Evolutionary conservation across 2,888 invertebrate species (phyloP).

Genomic region (Rotaria magnacalcarata): DNA sequence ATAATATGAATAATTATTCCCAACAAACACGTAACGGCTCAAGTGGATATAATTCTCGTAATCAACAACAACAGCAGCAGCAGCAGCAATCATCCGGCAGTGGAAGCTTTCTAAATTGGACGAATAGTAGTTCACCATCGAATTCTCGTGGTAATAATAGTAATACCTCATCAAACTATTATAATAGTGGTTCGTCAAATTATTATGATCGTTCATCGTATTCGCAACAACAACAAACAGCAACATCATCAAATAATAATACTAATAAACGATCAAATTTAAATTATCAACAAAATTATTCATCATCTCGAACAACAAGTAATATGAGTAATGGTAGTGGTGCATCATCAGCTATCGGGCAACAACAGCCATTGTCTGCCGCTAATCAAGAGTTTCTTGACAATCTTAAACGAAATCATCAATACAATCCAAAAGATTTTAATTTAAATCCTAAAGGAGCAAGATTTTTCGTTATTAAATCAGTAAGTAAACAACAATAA

Average conservation of each 20-base stretch:
- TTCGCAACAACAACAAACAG: not conserved
- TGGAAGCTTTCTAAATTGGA: not conserved
- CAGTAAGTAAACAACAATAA: not conserved
- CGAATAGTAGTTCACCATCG: not conserved
- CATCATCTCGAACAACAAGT: not conserved
- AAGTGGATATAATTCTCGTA: constrained; percentile 26
- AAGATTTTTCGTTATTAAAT: constrained; percentile 46
- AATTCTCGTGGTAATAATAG: constrained; percentile 15
- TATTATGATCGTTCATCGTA: constrained; percentile 28
- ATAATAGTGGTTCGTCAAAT: constrained; percentile 5
- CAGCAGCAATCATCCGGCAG: not conserved
- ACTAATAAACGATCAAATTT: not conserved
- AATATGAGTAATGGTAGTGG: constrained; percentile 26
- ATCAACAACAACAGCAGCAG: constrained; percentile 11
- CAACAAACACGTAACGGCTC: constrained; percentile 18
- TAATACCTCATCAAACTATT: constrained; percentile 12
- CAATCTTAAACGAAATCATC: not conserved
- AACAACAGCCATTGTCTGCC: constrained; percentile 17
- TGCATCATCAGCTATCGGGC: not conserved
- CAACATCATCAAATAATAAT: not conserved
- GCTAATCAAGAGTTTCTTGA: constrained; percentile 30
- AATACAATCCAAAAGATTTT: constrained; percentile 45
- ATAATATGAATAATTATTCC: not conserved
- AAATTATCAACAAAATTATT: constrained; percentile 30
- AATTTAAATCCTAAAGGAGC: constrained; percentile 40